Percentiles rank a stretch among this genome's conserved stretches.
These are phyloP conservation scores for Adelges cooleyi DNA, from an alignment of 1,140 invertebrate species.

Conservation along the genomic window DNA sequence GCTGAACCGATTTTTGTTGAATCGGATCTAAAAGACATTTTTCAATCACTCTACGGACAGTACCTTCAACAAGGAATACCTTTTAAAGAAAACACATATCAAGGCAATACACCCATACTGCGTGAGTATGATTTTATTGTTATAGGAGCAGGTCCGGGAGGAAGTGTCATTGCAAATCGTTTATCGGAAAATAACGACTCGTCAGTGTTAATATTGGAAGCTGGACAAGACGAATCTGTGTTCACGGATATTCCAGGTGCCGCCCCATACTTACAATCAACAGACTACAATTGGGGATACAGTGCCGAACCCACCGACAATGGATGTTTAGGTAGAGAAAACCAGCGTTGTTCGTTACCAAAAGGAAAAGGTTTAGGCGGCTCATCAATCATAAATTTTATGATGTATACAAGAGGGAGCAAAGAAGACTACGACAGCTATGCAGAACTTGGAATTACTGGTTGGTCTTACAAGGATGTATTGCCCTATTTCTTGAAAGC, in stretches of 20 bases:
- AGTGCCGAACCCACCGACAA: conserved; percentile 43
- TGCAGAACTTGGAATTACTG: not conserved
- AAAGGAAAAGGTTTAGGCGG: conserved; percentile 69
- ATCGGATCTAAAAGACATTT: not conserved
- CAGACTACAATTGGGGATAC: conserved; percentile 48
- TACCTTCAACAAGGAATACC: conserved; percentile 31
- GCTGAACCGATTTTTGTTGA: too few relatives aligned
- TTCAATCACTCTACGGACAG: conserved; percentile 12
- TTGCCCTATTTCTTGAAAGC: conserved; percentile 68
- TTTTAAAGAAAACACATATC: conserved; percentile 32
- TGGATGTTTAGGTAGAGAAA: conserved; percentile 37
- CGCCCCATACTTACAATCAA: conserved; percentile 44
- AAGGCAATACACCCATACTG: conserved; percentile 31
- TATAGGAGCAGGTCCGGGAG: conserved; percentile 41
- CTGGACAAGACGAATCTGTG: conserved; percentile 59
- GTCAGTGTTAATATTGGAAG: conserved; percentile 56
- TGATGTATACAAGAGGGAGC: conserved; percentile 78
- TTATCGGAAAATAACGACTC: conserved; percentile 39
- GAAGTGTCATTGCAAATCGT: conserved; percentile 45
- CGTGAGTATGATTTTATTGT: conserved; percentile 22
- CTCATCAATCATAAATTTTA: conserved; percentile 73
- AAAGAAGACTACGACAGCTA: conserved; percentile 39
- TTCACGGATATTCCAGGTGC: conserved; percentile 53
- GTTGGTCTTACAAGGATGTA: conserved; percentile 64
- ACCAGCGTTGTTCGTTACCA: conserved; percentile 51